Evolutionary conservation across 2,888 invertebrate species (phyloP).

Genomic region (Plebejus argus): DNA sequence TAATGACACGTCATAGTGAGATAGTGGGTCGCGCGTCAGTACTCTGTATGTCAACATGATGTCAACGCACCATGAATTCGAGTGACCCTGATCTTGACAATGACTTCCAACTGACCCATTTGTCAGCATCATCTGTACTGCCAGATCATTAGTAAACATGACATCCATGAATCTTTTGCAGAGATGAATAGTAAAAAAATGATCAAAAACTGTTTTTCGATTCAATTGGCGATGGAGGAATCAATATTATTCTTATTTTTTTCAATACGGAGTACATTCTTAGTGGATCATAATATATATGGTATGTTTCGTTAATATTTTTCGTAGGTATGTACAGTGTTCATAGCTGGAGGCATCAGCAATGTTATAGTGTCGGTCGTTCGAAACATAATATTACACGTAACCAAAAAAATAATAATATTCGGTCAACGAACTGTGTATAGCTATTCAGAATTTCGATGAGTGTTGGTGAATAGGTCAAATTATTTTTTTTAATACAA

Average conservation of each 20-base stretch:
- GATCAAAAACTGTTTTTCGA: not conserved
- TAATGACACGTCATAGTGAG: not conserved
- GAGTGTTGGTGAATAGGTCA: not conserved
- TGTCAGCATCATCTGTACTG: not conserved
- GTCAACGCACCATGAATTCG: conserved; percentile 14
- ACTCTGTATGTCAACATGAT: not conserved
- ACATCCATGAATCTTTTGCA: not conserved
- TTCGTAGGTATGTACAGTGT: not conserved
- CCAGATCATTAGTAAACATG: not conserved
- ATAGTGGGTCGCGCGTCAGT: not conserved
- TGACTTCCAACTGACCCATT: not conserved
- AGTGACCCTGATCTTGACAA: conserved; percentile 10
- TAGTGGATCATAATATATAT: not conserved
- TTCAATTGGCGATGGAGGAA: not conserved
- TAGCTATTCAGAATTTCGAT: not conserved
- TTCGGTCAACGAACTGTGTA: not conserved
- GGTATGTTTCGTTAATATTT: not conserved
- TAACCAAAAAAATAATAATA: not conserved
- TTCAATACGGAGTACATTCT: not conserved
- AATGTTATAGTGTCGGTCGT: not conserved
- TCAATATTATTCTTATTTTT: not conserved
- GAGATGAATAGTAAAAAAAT: too few species aligned
- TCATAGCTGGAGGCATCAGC: not conserved
- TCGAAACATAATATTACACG: not conserved
- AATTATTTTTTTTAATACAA: not conserved